Evolutionary conservation across 2,113 vertebrate species (phyloP).

Genomic region (Phaethornis superciliosus): DNA sequence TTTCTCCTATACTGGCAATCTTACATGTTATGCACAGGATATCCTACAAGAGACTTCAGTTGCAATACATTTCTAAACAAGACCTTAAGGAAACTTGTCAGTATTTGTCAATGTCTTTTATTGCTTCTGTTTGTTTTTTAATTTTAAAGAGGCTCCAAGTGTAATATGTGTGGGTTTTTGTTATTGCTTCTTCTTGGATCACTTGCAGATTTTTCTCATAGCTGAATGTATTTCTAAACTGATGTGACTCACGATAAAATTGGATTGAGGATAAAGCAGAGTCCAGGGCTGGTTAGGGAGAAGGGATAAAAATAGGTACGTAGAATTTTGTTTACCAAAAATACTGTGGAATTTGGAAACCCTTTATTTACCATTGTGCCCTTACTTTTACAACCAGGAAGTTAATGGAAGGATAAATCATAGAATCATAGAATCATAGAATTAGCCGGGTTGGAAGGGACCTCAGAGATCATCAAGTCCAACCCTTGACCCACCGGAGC

Average conservation of each 20-base stretch:
- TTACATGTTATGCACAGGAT: constrained; percentile 17
- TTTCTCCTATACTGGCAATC: not conserved
- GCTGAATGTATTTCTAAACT: constrained; percentile 18
- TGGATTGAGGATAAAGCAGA: not conserved
- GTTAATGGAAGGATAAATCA: not conserved
- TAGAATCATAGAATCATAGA: no score
- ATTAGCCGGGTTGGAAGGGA: no score
- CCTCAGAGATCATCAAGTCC: no score
- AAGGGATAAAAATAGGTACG: constrained; percentile 25
- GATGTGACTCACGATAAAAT: constrained; percentile 14
- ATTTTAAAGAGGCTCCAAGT: not conserved
- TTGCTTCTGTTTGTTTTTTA: constrained; percentile 16
- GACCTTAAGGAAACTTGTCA: not conserved
- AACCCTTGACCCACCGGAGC: no score
- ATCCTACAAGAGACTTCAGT: not conserved
- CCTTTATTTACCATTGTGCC: not conserved
- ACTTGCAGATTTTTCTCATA: constrained; percentile 40
- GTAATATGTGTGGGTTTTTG: not conserved
- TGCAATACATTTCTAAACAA: not conserved
- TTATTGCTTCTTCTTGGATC: constrained; percentile 49
- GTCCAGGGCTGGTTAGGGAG: not conserved
- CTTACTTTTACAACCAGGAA: not conserved
- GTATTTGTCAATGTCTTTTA: not conserved
- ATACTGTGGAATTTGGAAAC: not conserved
- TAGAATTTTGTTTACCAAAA: not conserved